Evolutionary conservation across 2,113 vertebrate species (phyloP).

Genomic region (Oplegnathus fasciatus): DNA sequence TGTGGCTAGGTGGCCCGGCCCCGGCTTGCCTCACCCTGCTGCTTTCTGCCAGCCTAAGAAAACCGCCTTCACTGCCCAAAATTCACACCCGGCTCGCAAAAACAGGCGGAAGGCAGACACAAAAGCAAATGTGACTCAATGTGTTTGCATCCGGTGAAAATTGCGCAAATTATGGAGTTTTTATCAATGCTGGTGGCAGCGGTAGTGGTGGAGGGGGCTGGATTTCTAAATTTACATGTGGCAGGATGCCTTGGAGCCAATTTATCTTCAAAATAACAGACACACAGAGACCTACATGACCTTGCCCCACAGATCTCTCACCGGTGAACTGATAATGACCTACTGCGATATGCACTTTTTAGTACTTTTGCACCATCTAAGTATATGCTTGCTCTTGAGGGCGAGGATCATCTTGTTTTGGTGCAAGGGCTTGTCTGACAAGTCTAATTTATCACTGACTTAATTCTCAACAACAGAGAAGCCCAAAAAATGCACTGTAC

Average conservation of each 20-base stretch:
- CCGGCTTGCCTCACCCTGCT: slow-evolving; percentile 71
- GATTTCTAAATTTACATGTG: slow-evolving; percentile 72
- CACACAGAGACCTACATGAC: slow-evolving; percentile 44
- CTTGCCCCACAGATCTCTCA: slow-evolving; percentile 21
- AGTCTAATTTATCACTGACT: slow-evolving; percentile 6
- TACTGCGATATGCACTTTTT: not conserved
- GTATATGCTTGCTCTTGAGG: slow-evolving; percentile 6
- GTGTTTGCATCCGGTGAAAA: slow-evolving; percentile 62
- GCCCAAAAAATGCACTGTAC: not conserved
- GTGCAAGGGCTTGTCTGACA: slow-evolving; percentile 14
- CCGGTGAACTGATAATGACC: slow-evolving; percentile 54
- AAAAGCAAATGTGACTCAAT: slow-evolving; percentile 65
- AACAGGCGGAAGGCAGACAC: slow-evolving; percentile 68
- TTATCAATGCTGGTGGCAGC: slow-evolving; percentile 64
- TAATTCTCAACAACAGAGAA: not conserved
- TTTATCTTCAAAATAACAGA: slow-evolving; percentile 57
- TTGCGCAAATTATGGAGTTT: slow-evolving; percentile 58
- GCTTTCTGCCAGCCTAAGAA: slow-evolving; percentile 71
- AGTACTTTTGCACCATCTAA: slow-evolving; percentile 20
- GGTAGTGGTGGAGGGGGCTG: slow-evolving; percentile 11
- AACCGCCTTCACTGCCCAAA: slow-evolving; percentile 52
- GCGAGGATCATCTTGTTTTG: slow-evolving; percentile 46
- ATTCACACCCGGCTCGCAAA: slow-evolving; percentile 71
- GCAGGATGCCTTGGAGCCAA: slow-evolving; percentile 64
- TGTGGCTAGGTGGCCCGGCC: slow-evolving; percentile 79